Conservation (phyloP, 1,140 invertebrate species). For the Latrodectus geometricus region DNA sequence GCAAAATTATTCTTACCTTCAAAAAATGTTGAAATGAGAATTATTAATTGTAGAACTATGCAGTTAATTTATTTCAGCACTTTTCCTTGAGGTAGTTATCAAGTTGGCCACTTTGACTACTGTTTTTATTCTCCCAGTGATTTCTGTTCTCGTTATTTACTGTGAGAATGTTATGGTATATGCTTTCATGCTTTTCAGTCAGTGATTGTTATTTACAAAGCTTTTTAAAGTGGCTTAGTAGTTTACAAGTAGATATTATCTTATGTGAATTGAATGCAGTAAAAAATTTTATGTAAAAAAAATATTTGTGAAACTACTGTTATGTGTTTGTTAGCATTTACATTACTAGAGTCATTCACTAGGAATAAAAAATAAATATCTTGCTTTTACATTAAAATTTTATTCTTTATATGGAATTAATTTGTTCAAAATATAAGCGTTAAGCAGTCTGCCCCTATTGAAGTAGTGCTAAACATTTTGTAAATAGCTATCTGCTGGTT, state of each 20-base stretch:
- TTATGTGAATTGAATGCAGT: constrained; percentile 39
- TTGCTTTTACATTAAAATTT: background rate
- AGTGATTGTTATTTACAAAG: constrained; percentile 52
- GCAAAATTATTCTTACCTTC: background rate
- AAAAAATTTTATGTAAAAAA: background rate
- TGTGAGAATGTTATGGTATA: constrained; percentile 18
- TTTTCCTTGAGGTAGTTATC: background rate
- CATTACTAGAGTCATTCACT: background rate
- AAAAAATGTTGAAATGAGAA: background rate
- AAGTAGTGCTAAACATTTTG: background rate
- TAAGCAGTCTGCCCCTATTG: background rate
- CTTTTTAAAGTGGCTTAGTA: constrained; percentile 59
- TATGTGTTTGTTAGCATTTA: background rate
- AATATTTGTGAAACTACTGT: constrained; percentile 7
- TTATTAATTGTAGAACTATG: background rate
- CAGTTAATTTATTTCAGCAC: background rate
- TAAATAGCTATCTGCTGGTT: background rate
- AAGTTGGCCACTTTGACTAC: constrained; percentile 41
- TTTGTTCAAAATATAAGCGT: background rate
- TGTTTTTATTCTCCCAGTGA: constrained; percentile 45
- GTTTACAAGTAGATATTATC: constrained; percentile 26
- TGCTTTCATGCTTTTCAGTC: constrained; percentile 20
- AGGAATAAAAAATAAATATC: background rate
- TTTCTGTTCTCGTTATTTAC: constrained; percentile 19
- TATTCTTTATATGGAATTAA: background rate